Base-by-base conservation (phyloP, 2,113 vertebrate species). In the Scomber scombrus region DNA sequence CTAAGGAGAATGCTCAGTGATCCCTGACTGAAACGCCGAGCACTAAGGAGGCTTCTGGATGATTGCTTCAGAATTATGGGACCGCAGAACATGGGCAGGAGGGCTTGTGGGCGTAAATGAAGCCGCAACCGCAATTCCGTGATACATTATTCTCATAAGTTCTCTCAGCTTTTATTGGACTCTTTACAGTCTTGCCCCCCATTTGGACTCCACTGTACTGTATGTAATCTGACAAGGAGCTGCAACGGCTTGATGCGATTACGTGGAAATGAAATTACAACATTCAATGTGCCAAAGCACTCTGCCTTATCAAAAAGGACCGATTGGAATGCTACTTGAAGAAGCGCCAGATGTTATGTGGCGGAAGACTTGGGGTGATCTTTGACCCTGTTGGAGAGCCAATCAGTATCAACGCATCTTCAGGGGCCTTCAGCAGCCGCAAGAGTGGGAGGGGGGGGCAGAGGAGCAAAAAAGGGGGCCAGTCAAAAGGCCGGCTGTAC, bases 91-190 rank as follows among this genome's bases (percentile, higher is more conserved):
- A 57, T 4, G 55, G 71, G 49, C 61, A 29, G 76, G 40, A 46
- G 11, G 78, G 55, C 79, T 57, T 19, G 83, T 72, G 82, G 87
- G 70, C 82, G 75, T 62, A 76, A 84, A 91, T 66, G 78, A 84
- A 89, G 74, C 85, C 82, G 45, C 81, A 62, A 74, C 78, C 64
- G 11, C 75, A 74, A 19, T 47, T 63, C 51, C 57, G 68, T 64
- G 85, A 85, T 80, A 34, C 86, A 91, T 93, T 82, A 88, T 81
- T 90, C 83, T 84, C 80, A 78, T 69, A 82, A 80, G 71, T 82
- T 88, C 73, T 66, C 84, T 69, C 57, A 34, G 80, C 78, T 83
- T 90, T 92, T 90, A 92, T 86, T 86, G 82, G 88, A 71, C 78
- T 71, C 86, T 87, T 86, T 81, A 83, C 84, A 75, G 74, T 61